Conservation (phyloP, 2,888 invertebrate species). For the Caenorhabditis sp. region DNA sequence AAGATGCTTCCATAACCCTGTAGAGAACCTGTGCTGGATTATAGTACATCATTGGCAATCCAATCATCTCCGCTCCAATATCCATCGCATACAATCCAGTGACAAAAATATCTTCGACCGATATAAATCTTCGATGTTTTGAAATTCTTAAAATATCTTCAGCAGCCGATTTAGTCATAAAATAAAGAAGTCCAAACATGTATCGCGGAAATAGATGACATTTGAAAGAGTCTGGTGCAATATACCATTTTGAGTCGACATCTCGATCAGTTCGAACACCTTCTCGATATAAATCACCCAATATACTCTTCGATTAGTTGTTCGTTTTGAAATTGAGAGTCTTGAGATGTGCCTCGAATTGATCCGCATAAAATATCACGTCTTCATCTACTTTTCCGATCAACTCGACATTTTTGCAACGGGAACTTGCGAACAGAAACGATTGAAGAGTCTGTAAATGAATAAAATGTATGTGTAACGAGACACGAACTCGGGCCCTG, state of each 20-base stretch:
- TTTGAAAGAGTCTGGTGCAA: not conserved
- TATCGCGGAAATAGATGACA: not conserved
- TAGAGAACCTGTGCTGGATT: not conserved
- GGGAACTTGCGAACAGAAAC: not conserved
- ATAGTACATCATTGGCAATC: not conserved
- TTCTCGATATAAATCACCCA: not conserved
- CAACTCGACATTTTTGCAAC: not conserved
- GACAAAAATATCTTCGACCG: not conserved
- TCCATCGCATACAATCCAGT: not conserved
- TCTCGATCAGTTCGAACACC: not conserved
- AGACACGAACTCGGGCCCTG: no score
- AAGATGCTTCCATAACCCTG: no score
- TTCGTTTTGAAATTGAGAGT: not conserved
- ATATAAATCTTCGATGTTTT: not conserved
- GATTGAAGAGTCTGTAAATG: not conserved
- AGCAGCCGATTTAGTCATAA: not conserved
- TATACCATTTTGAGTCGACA: not conserved
- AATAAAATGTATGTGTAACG: no score
- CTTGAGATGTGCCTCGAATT: not conserved
- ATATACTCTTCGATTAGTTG: not conserved
- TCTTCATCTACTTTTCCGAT: conserved; percentile 5
- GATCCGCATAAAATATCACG: not conserved
- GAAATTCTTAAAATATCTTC: not conserved
- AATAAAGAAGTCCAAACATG: not conserved
- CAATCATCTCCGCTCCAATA: not conserved